Conservation (phyloP, 2,113 vertebrate genomes). For the Daboia siamensis region DNA sequence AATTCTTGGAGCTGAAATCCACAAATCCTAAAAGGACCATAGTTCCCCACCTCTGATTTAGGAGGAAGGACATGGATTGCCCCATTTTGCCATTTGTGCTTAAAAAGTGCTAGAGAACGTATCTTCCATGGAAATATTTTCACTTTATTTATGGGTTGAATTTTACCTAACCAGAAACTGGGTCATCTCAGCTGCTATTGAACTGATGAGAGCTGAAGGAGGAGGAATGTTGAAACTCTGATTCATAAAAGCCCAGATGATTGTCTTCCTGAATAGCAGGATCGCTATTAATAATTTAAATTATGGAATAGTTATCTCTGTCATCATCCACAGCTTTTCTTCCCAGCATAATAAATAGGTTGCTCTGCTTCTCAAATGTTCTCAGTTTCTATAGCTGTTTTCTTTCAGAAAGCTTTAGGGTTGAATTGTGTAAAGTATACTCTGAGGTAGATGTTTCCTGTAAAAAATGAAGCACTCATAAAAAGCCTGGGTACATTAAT, state of each 20-base stretch:
- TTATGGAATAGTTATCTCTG: not conserved
- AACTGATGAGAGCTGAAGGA: not conserved
- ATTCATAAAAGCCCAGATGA: not conserved
- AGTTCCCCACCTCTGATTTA: not conserved
- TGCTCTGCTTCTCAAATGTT: not conserved
- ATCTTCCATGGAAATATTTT: not conserved
- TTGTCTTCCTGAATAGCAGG: not conserved
- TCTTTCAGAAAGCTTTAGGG: not conserved
- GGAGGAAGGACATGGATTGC: not conserved
- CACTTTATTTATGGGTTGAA: not conserved
- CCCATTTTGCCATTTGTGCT: not conserved
- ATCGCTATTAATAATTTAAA: not conserved
- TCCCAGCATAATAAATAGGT: not conserved
- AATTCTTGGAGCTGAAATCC: not conserved
- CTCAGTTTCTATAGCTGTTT: not conserved
- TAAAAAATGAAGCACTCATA: not conserved
- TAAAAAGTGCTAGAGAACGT: not conserved
- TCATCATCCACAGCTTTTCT: not conserved
- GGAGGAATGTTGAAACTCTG: not conserved
- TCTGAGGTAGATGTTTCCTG: not conserved
- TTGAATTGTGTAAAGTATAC: not conserved
- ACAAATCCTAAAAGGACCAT: not conserved
- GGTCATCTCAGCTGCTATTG: not conserved
- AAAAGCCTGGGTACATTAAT: not conserved
- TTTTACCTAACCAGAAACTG: not conserved